Percentiles rank a stretch among this genome's conserved stretches.
phyloP scores from a whole-genome alignment of 2,797 vertebrate species.

The Enteromius mattozi region DNA sequence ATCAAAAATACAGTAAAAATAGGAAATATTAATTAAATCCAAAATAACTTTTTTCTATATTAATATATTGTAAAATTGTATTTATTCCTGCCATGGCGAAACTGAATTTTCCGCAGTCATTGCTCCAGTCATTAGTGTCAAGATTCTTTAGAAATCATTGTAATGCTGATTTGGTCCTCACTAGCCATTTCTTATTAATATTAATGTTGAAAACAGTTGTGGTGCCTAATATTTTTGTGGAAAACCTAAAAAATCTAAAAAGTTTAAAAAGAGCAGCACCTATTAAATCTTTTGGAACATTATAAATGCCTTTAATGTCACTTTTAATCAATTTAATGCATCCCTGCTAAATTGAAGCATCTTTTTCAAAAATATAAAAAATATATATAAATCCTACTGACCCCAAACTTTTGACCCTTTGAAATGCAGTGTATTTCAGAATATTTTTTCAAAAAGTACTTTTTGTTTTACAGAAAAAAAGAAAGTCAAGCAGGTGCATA shows the following conservation, averaged over 20 bases:
- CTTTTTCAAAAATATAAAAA: neutral
- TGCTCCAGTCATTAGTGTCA: neutral
- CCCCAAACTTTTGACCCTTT: too few relatives aligned
- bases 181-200: neutral
- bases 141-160: neutral
- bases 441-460: neutral
- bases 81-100: neutral
- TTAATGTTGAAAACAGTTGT: neutral
- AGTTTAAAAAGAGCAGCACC: neutral
- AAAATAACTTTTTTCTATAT: neutral
- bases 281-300: neutral
- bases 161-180: neutral
- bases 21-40: neutral
- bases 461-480: neutral
- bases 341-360: neutral
- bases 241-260: neutral
- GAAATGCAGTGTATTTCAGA: neutral
- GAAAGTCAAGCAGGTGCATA: neutral
- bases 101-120: neutral
- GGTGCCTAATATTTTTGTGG: neutral
- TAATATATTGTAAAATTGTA: neutral
- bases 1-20: neutral
- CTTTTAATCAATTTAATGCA: neutral
- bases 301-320: neutral
- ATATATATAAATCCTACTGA: too few relatives aligned